phyloP scores from a whole-genome alignment of 2,888 invertebrate genomes.

The Daptonema setosum region DNA sequence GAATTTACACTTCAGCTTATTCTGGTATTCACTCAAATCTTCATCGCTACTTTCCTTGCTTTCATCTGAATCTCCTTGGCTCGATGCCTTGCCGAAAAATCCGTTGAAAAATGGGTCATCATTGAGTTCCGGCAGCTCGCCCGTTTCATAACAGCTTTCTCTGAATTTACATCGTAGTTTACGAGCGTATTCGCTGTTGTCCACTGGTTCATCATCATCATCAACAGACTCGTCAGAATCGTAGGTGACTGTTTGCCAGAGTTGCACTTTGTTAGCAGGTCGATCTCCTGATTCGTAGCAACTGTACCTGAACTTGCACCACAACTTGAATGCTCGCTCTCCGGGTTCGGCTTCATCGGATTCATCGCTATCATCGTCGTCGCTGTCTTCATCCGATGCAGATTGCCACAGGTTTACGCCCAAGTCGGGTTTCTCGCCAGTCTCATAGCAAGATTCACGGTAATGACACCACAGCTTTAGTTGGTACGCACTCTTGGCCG shows the following conservation, averaged over 20 bases:
- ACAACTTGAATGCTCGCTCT: conserved; percentile 6
- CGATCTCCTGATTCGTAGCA: conserved; percentile 17
- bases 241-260: no score
- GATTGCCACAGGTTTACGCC: no score
- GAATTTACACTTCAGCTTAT: conserved; percentile 17
- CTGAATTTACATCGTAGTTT: conserved; percentile 22
- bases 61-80: background rate
- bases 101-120: no score
- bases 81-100: no score
- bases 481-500: no score
- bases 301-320: conserved; percentile 18
- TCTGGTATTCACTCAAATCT: background rate
- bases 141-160: conserved; percentile 19
- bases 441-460: no score
- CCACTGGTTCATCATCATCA: background rate
- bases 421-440: no score
- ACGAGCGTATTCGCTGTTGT: background rate
- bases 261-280: no score
- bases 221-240: background rate
- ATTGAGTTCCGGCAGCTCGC: background rate
- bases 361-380: conserved; percentile 1
- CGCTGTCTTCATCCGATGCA: no score
- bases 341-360: background rate
- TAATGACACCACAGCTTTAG: no score
- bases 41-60: background rate